phyloP scores from a whole-genome alignment of 2,888 invertebrate species.

The Megamerina dolium region DNA sequence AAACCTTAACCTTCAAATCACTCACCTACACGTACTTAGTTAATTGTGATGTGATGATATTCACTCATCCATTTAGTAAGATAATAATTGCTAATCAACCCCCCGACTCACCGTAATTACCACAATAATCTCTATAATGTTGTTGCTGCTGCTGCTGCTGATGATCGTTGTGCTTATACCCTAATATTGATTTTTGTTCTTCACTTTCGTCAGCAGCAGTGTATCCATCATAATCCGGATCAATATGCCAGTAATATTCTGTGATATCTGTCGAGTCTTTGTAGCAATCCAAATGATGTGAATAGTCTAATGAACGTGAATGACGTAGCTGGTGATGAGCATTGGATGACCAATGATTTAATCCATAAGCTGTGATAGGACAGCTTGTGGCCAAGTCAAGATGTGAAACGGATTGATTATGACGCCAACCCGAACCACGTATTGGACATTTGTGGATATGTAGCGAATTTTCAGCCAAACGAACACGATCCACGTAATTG shows the following conservation, averaged over 20 bases:
- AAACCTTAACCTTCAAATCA: too few species aligned
- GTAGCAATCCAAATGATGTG: constrained; percentile 35
- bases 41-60: too few species aligned
- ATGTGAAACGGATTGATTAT: constrained; percentile 49
- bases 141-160: constrained; percentile 16
- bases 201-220: constrained; percentile 24
- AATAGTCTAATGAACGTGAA: constrained; percentile 45
- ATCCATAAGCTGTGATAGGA: constrained; percentile 36
- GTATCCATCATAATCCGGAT: constrained; percentile 37
- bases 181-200: constrained; percentile 13
- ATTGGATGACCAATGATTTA: constrained; percentile 39
- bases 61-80: too few species aligned
- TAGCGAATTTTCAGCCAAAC: constrained; percentile 38
- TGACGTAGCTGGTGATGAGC: constrained; percentile 36
- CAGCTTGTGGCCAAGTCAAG: constrained; percentile 53
- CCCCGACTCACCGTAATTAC: constrained; percentile 18
- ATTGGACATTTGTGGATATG: constrained; percentile 34
- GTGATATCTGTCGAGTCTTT: constrained; percentile 44
- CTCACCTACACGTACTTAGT: too few species aligned
- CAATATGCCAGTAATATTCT: constrained; percentile 46
- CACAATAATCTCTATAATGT: constrained; percentile 12
- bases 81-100: too few species aligned
- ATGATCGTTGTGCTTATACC: constrained; percentile 10
- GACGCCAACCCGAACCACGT: constrained; percentile 48
- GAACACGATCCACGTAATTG: constrained; percentile 50